These are phyloP conservation scores for Lasioglossum leucozonium DNA, from an alignment of 2,888 invertebrate genomes.

Conservation along the genomic window DNA sequence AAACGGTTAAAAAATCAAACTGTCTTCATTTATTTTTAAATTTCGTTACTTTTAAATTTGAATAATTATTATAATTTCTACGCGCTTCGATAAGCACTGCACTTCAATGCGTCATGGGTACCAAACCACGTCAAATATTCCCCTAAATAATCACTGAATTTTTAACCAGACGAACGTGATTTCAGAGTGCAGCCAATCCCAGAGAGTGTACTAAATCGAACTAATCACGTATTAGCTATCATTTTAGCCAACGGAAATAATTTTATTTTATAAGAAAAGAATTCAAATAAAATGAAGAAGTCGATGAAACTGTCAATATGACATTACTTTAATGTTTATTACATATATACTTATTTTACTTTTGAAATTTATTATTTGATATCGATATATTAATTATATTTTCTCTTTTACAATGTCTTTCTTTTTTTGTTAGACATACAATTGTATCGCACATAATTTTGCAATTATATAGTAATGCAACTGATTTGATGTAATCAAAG, in stretches of 20 bases:
- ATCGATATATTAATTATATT: background rate
- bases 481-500: conserved; percentile 41
- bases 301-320: background rate
- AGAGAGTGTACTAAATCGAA: background rate
- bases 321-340: background rate
- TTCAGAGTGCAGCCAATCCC: conserved; percentile 45
- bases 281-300: background rate
- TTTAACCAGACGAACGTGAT: conserved; percentile 7
- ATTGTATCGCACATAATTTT: background rate
- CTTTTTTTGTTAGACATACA: background rate
- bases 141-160: background rate
- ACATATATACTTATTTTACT: background rate
- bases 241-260: background rate
- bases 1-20: background rate
- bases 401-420: background rate
- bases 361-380: background rate
- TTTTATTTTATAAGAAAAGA: background rate
- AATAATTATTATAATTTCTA: background rate
- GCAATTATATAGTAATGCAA: conserved; percentile 34
- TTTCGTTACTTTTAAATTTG: background rate
- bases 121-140: background rate
- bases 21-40: too few relatives aligned
- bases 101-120: background rate
- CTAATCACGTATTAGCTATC: conserved; percentile 35
- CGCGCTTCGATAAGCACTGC: background rate